Evolutionary conservation across 2,888 invertebrate species (phyloP).

Genomic region (Diplolepis rosae): DNA sequence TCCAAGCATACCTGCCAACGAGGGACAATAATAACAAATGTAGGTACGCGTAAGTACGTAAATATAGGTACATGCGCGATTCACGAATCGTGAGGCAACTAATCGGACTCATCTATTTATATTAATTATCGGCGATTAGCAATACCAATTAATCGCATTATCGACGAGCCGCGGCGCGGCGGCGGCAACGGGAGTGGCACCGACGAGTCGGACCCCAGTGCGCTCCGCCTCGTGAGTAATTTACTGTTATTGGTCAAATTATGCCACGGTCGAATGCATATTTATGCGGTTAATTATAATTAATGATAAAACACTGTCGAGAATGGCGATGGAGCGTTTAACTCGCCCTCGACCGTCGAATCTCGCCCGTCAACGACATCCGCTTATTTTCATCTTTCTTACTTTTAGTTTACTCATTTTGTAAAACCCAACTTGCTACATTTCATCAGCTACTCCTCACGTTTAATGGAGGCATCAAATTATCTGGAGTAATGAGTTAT

Average conservation of each 20-base stretch:
- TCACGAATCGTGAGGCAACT: slow-evolving; percentile 62
- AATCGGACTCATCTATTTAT: slow-evolving; percentile 72
- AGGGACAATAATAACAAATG: slow-evolving; percentile 43
- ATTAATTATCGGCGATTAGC: slow-evolving; percentile 74
- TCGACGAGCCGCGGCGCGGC: slow-evolving; percentile 57
- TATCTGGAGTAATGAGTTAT: slow-evolving; percentile 29
- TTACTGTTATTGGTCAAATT: slow-evolving; percentile 73
- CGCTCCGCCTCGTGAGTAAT: slow-evolving; percentile 67
- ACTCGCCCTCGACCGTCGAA: slow-evolving; percentile 39
- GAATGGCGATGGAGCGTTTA: slow-evolving; percentile 62
- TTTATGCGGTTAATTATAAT: slow-evolving; percentile 73
- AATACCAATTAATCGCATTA: slow-evolving; percentile 73
- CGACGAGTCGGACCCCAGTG: slow-evolving; percentile 56
- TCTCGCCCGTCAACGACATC: slow-evolving; percentile 8
- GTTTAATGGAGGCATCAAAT: slow-evolving; percentile 43
- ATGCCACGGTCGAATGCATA: slow-evolving; percentile 72
- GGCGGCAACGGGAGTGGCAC: slow-evolving; percentile 50
- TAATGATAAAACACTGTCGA: slow-evolving; percentile 69
- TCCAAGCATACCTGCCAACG: not conserved
- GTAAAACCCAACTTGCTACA: not conserved
- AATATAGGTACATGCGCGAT: slow-evolving; percentile 39
- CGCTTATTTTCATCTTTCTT: not conserved
- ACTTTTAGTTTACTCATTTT: not conserved
- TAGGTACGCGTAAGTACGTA: not conserved
- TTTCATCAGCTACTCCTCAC: not conserved